A percentile compares a stretch with the other conserved stretches of the same genome.
Evolutionary conservation across 1,140 invertebrate genomes (phyloP).

Genomic region (Aphelenchoides fujianensis): DNA sequence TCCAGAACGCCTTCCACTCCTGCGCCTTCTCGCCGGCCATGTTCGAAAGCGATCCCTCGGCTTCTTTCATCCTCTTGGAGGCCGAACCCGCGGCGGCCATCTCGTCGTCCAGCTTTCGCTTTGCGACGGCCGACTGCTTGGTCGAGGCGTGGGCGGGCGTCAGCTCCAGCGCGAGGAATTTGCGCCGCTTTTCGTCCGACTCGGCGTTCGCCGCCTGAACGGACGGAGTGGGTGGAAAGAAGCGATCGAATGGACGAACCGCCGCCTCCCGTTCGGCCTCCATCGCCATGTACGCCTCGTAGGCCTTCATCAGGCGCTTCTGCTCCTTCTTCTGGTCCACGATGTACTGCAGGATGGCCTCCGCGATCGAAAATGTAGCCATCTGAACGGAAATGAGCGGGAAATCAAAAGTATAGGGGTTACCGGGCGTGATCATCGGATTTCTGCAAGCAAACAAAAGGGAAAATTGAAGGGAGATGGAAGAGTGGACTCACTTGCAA

Average conservation of each 20-base stretch:
- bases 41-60: slow-evolving; percentile 45
- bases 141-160: slow-evolving; percentile 50
- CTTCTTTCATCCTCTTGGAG: slow-evolving; percentile 37
- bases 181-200: slow-evolving; percentile 69
- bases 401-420: no score
- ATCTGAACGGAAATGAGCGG: no score
- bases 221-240: background rate
- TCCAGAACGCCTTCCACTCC: slow-evolving; percentile 90
- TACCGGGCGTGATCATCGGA: slow-evolving; percentile 69
- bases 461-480: slow-evolving; percentile 10
- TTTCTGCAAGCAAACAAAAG: slow-evolving; percentile 49
- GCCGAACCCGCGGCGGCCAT: background rate
- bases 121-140: background rate
- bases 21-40: slow-evolving; percentile 68
- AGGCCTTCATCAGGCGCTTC: slow-evolving; percentile 82
- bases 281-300: slow-evolving; percentile 73
- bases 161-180: slow-evolving; percentile 67
- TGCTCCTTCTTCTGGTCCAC: slow-evolving; percentile 90
- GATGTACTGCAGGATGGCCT: slow-evolving; percentile 92
- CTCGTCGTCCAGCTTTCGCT: slow-evolving; percentile 6
- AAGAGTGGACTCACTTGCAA: slow-evolving; percentile 68
- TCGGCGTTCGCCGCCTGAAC: slow-evolving; percentile 70
- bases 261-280: slow-evolving; percentile 46
- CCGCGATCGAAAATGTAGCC: slow-evolving; percentile 95
- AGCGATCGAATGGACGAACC: slow-evolving; percentile 14